Evolutionary conservation across 2,113 vertebrate genomes (phyloP), one percentile per base, ranked within the genome.

Genomic region (Phasianus colchicus): DNA sequence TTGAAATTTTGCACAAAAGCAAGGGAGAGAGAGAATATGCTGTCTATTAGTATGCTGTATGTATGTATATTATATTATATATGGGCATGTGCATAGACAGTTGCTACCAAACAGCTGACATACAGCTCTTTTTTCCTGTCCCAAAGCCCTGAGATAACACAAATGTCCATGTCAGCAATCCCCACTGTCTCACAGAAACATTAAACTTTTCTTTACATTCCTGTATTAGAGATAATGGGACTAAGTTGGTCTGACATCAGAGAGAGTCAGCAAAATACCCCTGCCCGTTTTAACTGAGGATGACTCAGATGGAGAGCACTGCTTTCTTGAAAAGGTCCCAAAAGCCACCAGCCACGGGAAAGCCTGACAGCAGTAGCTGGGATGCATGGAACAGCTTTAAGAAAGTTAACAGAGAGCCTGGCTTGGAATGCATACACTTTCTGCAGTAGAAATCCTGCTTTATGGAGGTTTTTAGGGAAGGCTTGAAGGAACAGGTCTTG

Each of bases 331-430:
- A 65, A 60, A 42, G 14, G 36, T 47, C 65, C 82, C 58, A 60
- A 34, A 43, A 63, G n/a, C 55, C 27, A 21, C 12, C 40, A 61
- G 45, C 58, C 52, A 6, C 42, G 47, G 58, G 57, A 42, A 79
- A 29, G 63, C n/a, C 6, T 79, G 38, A 27, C 48, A 78, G 42
- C 38, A 64, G 38, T 22, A 55, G 66, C 38, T 64, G 45, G 29
- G 40, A 6, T 54, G 25, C 25, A 29, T 1, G 0, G 7, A 42
- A 54, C 0, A 1, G n/a, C 29, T 69, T 40, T 13, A 69, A 45
- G 47, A 73, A 30, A 11, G 8, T 48, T 24, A 66, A 48, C 6
- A 76, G 84, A 71, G 75, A 58, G 64, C 6, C 10, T 47, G 50
- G 17, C 18, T 20, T 52, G 52, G 40, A 4, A 40, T 69, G 48